Evolutionary conservation across 2,888 invertebrate genomes (phyloP).

Genomic region (Lasius fuliginosus): DNA sequence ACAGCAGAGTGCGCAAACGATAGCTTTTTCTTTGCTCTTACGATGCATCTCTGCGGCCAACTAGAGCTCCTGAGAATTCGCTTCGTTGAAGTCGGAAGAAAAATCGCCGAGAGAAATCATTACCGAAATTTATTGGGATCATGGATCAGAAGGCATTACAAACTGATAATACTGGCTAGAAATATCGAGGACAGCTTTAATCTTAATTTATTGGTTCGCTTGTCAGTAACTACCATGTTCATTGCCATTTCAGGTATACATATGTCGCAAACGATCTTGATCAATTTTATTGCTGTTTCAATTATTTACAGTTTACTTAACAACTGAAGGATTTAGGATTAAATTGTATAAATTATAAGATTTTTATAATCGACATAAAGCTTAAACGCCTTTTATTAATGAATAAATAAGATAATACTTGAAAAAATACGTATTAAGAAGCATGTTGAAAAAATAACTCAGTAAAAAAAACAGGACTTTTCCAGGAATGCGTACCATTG

Average conservation of each 20-base stretch:
- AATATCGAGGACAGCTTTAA: conserved; percentile 64
- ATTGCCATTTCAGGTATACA: conserved; percentile 40
- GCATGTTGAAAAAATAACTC: not conserved
- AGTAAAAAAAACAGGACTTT: not conserved
- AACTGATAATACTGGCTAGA: conserved; percentile 58
- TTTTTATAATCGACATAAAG: not conserved
- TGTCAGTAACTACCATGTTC: conserved; percentile 11
- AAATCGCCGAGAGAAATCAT: not conserved
- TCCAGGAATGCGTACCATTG: conserved; percentile 10
- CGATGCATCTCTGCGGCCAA: conserved; percentile 81
- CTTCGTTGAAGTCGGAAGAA: not conserved
- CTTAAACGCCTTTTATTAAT: not conserved
- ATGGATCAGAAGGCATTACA: conserved; percentile 64
- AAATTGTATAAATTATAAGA: not conserved
- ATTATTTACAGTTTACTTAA: not conserved
- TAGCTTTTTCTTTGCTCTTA: conserved; percentile 76
- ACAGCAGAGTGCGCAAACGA: conserved; percentile 57
- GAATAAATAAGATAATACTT: not conserved
- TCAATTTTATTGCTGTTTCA: not conserved
- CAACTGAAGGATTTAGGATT: not conserved
- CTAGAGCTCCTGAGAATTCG: conserved; percentile 73
- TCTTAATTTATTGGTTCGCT: conserved; percentile 62
- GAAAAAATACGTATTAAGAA: not conserved
- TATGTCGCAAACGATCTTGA: not conserved
- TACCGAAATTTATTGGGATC: not conserved